Evolutionary conservation across 2,888 invertebrate species (phyloP).

Genomic region (Gymnoscelis rufifasciata): DNA sequence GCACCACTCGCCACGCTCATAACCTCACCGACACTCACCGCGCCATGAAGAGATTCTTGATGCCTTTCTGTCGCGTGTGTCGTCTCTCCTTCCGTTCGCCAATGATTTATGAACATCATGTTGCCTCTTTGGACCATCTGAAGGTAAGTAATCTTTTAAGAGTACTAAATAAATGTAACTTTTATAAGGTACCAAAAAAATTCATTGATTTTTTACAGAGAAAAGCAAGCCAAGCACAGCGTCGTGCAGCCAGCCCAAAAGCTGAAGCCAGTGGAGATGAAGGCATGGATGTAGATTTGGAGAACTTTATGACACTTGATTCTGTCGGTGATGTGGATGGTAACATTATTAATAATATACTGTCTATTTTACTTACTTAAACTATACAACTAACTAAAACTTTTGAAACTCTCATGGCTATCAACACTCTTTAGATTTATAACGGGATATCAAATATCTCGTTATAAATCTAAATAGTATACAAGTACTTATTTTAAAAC

Average conservation of each 20-base stretch:
- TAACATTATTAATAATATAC: slow-evolving; percentile 38
- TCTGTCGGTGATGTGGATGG: slow-evolving; percentile 92
- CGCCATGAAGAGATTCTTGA: slow-evolving; percentile 90
- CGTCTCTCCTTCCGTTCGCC: slow-evolving; percentile 88
- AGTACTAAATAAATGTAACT: too few species aligned
- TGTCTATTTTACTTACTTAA: not conserved
- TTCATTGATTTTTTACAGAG: slow-evolving; percentile 37
- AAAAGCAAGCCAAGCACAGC: slow-evolving; percentile 56
- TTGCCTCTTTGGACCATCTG: slow-evolving; percentile 88
- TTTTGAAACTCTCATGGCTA: too few species aligned
- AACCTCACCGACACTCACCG: slow-evolving; percentile 88
- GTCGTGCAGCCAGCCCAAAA: slow-evolving; percentile 66
- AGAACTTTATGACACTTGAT: slow-evolving; percentile 93
- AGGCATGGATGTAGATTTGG: slow-evolving; percentile 86
- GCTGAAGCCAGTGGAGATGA: slow-evolving; percentile 84
- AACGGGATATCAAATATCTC: too few species aligned
- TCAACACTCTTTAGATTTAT: too few species aligned
- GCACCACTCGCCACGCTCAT: slow-evolving; percentile 87
- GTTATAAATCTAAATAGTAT: too few species aligned
- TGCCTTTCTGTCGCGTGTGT: slow-evolving; percentile 89
- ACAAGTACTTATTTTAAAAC: too few species aligned
- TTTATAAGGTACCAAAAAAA: too few species aligned
- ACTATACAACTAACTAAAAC: too few species aligned
- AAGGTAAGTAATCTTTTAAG: slow-evolving; percentile 75
- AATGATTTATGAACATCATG: slow-evolving; percentile 91